Evolutionary conservation across 2,797 vertebrate species (phyloP).

Genomic region (Parambassis ranga): DNA sequence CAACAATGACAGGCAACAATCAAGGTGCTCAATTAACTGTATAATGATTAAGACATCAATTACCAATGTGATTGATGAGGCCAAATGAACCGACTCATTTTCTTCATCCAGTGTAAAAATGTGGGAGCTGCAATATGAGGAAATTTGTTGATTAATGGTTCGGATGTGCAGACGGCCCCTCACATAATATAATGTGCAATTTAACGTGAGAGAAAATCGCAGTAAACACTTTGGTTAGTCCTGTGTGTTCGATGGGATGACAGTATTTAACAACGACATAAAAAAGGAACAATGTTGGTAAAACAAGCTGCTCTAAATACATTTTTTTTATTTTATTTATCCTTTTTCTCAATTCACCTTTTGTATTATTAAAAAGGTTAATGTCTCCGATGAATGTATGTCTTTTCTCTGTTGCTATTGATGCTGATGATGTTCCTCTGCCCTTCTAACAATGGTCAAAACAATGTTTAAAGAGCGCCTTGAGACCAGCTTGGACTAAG

Average conservation of each 20-base stretch:
- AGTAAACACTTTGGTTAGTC: slow-evolving; percentile 27
- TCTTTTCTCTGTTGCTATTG: slow-evolving; percentile 64
- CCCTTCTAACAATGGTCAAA: slow-evolving; percentile 68
- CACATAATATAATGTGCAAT: slow-evolving; percentile 31
- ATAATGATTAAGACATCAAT: slow-evolving; percentile 95
- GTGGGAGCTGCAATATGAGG: slow-evolving; percentile 78
- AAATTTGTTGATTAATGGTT: slow-evolving; percentile 86
- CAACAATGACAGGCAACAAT: slow-evolving; percentile 85
- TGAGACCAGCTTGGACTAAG: slow-evolving; percentile 76
- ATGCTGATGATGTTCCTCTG: slow-evolving; percentile 70
- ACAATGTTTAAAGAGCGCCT: slow-evolving; percentile 77
- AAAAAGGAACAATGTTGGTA: neutral
- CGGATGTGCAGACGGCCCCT: slow-evolving; percentile 72
- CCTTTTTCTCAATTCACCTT: slow-evolving; percentile 13
- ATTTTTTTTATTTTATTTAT: neutral
- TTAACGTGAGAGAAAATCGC: slow-evolving; percentile 18
- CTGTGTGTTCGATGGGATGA: too few species aligned
- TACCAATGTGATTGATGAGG: slow-evolving; percentile 95
- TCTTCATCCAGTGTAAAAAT: slow-evolving; percentile 89
- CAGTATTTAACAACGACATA: too few species aligned
- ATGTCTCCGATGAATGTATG: slow-evolving; percentile 65
- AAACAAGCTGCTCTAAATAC: neutral
- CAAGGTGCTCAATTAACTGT: slow-evolving; percentile 94
- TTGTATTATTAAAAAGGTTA: slow-evolving; percentile 49
- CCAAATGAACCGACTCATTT: slow-evolving; percentile 92